These are phyloP conservation scores for Tadarida brasiliensis DNA, from an alignment of 2,797 vertebrate species.

Conservation along the genomic window DNA sequence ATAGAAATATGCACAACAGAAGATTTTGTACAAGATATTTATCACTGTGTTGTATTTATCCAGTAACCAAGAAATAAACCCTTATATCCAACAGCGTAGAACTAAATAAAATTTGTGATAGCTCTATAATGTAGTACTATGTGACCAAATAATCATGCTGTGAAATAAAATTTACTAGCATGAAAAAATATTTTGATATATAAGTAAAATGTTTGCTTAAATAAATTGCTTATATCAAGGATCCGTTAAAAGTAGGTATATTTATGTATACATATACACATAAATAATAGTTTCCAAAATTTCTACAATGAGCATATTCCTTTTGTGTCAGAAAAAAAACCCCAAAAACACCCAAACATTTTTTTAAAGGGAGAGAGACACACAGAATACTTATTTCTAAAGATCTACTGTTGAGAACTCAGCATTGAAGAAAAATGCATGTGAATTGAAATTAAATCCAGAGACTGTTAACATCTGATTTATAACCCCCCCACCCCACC, in stretches of 20 bases:
- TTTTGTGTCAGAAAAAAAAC: not conserved
- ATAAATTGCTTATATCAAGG: not conserved
- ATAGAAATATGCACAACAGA: not conserved
- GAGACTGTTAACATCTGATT: not conserved
- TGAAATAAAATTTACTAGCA: conserved; percentile 17
- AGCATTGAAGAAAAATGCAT: not conserved
- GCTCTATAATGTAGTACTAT: not conserved
- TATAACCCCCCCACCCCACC: not conserved
- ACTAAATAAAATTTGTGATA: not conserved
- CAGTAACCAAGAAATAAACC: conserved; percentile 3
- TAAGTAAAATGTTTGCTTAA: not conserved
- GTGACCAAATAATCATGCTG: not conserved
- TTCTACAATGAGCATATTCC: not conserved
- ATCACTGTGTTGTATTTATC: not conserved
- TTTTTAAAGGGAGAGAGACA: not conserved
- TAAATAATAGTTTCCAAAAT: not conserved
- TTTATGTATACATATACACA: not conserved
- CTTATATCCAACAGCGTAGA: not conserved
- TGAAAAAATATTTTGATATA: not conserved
- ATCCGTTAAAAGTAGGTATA: not conserved
- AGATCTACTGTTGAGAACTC: conserved; percentile 4
- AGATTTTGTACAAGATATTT: not conserved
- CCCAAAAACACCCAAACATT: not conserved
- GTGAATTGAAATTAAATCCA: conserved; percentile 47
- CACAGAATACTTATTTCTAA: conserved; percentile 19